Evolutionary conservation across 2,113 vertebrate species (phyloP).

Genomic region (Hydropotes inermis): DNA sequence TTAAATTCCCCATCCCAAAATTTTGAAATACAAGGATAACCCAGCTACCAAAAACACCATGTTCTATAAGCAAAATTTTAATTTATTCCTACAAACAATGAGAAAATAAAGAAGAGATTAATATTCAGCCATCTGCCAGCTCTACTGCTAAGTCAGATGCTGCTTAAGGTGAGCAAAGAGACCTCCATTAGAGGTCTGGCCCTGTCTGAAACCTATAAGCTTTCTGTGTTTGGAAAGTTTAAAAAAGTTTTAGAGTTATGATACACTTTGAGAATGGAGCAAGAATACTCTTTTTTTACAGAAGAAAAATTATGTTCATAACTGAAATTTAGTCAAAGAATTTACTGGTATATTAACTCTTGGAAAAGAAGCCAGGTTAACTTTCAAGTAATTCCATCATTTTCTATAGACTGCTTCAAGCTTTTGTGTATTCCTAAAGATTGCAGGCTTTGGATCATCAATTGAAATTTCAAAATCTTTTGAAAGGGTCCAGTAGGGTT

Average conservation of each 20-base stretch:
- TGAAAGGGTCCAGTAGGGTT: not conserved
- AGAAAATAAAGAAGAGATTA: not conserved
- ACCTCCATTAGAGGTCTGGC: accelerated
- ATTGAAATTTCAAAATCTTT: not conserved
- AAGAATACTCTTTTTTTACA: not conserved
- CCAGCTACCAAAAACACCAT: not conserved
- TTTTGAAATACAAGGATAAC: not conserved
- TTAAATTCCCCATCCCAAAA: not conserved
- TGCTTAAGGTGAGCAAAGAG: not conserved
- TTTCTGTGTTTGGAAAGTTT: not conserved
- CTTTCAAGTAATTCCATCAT: not conserved
- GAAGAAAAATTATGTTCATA: not conserved
- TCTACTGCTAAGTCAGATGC: not conserved
- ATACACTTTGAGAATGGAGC: not conserved
- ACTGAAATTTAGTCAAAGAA: not conserved
- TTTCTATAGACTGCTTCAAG: not conserved
- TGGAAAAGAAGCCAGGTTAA: not conserved
- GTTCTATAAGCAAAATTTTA: not conserved
- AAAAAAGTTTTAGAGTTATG: not conserved
- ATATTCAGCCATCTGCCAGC: too few species aligned
- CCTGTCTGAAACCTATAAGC: not conserved
- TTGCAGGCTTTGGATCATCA: not conserved
- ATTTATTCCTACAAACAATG: not conserved
- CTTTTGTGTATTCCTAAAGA: not conserved
- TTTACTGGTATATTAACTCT: not conserved